phyloP scores from a whole-genome alignment of 1,140 invertebrate species.

The Plodia interpunctella region DNA sequence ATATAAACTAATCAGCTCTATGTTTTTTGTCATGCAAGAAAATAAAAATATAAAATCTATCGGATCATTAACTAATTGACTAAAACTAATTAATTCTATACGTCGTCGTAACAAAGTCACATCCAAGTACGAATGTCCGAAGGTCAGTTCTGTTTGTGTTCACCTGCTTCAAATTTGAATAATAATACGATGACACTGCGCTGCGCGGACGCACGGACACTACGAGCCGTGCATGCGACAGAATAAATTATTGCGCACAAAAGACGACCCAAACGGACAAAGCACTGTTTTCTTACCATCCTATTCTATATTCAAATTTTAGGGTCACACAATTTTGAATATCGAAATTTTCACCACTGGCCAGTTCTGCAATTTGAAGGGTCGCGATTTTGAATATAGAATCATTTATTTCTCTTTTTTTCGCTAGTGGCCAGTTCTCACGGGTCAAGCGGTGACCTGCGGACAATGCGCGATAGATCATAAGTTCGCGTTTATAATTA shows the following conservation, averaged over 20 bases:
- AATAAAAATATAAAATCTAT: not conserved
- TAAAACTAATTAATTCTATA: not conserved
- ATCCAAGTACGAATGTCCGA: conserved; percentile 17
- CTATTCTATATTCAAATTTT: conserved; percentile 69
- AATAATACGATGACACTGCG: conserved; percentile 59
- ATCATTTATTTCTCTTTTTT: conserved; percentile 54
- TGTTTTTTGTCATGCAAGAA: too few species aligned
- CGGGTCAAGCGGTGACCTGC: conserved; percentile 71
- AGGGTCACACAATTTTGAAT: conserved; percentile 63
- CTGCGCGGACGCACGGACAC: conserved; percentile 10
- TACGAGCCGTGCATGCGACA: conserved; percentile 50
- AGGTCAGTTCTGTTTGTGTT: conserved; percentile 62
- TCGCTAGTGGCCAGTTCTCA: conserved; percentile 52
- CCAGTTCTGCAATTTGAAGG: conserved; percentile 42
- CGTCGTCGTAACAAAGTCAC: not conserved
- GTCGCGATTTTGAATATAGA: conserved; percentile 61
- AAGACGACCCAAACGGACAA: conserved; percentile 50
- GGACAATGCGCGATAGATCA: conserved; percentile 58
- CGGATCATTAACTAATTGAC: not conserved
- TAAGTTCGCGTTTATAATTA: conserved; percentile 67
- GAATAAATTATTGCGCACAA: conserved; percentile 67
- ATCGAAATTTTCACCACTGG: conserved; percentile 39
- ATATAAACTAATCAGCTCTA: too few species aligned
- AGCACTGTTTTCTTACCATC: conserved; percentile 62
- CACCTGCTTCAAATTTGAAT: conserved; percentile 60